Base-by-base conservation (phyloP, 2,797 vertebrate species). In the Sebastes jordani region DNA sequence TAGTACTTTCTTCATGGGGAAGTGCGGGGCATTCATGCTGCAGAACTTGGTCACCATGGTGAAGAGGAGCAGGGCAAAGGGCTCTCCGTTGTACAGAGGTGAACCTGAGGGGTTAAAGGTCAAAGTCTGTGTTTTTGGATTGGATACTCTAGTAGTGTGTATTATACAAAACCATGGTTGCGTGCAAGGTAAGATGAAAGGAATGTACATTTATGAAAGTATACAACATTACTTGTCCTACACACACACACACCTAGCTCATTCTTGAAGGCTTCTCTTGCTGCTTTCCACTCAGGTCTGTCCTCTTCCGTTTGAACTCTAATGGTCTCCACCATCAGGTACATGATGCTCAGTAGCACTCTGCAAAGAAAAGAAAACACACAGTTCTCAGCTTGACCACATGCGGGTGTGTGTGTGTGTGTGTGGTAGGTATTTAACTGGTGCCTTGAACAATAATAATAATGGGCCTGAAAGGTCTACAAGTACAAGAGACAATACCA, bases 11-110 rank as follows among this genome's bases (percentile, higher is more conserved):
- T 98, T 99, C 96, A 99, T 97, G 81, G 98, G 98, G 87, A 99
- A 99, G 90, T 99, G 97, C 0, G 98, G 97, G 2, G 97, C 97
- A 0, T 97, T 96, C 89, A 98, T 98, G 52, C 97, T 98, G 96
- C 98, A 99, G 95, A 99, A 99, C 88, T 98, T 99, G 91, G 97
- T 97, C 82, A 98, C 97, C 97, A 99, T 98, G 30, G 96, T 97
- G 94, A 99, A 98, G 65, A 99, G 98, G 77, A 98, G 94, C 73
- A 98, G 95, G 25, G 97, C 96, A 62, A 99, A 98, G 0, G 98
- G 97, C 86, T 99, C 98, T 11, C 98, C 97, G 0, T 96, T 92
- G 88, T 97, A 96, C 76, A 97, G 88, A 0, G 97, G 97, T 29
- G 97, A 97, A 83, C 96, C 98, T 99, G 91, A 74, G 78, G n/a